These are phyloP conservation scores for Tautogolabrus adspersus DNA, from an alignment of 2,113 vertebrate species.

Conservation along the genomic window DNA sequence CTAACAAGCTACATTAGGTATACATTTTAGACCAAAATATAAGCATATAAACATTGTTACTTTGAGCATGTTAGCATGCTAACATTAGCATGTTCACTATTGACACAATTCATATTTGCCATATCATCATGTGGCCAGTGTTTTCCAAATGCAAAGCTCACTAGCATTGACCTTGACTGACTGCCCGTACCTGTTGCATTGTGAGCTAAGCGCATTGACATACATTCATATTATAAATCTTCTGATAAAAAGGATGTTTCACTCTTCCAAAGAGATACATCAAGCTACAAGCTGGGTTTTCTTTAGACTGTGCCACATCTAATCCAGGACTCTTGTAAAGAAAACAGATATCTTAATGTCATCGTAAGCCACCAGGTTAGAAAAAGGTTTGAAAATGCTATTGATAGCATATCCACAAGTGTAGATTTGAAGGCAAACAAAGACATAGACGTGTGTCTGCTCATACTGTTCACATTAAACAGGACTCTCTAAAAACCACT, in stretches of 20 bases:
- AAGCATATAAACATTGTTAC: neutral
- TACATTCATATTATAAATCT: neutral
- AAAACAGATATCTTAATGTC: neutral
- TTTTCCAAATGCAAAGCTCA: neutral
- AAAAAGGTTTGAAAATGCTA: neutral
- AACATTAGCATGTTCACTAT: neutral
- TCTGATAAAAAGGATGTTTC: neutral
- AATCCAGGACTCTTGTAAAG: too few relatives aligned
- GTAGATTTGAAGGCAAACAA: neutral
- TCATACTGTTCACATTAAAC: neutral
- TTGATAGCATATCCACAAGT: neutral
- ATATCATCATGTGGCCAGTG: neutral
- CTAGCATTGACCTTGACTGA: neutral
- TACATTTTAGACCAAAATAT: neutral
- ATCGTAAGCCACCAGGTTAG: neutral
- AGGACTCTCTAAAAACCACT: constrained; percentile 8
- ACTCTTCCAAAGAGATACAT: neutral
- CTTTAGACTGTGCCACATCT: too few relatives aligned
- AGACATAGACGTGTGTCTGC: neutral
- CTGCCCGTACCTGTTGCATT: neutral
- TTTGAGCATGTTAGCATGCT: neutral
- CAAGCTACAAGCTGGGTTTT: too few relatives aligned
- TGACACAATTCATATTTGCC: too few relatives aligned
- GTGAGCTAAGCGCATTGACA: neutral
- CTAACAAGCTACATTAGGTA: neutral